Conservation (phyloP, 2,797 vertebrate species). For the Austrolebias charrua region DNA sequence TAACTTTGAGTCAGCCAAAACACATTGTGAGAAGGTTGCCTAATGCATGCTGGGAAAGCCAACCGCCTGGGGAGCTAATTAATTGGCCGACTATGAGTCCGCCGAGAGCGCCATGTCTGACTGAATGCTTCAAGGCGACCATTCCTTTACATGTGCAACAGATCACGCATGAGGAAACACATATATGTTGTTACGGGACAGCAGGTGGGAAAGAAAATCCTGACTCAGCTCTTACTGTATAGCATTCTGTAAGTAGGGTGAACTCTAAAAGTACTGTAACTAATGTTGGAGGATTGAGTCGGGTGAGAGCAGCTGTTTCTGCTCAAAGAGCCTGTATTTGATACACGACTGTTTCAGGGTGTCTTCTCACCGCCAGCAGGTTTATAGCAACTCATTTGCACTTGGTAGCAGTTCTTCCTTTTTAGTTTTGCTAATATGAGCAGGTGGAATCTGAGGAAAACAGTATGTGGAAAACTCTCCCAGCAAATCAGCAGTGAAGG, state of each 20-base stretch:
- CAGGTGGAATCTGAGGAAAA: constrained; percentile 20
- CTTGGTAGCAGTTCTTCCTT: constrained; percentile 8
- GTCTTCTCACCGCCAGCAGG: constrained; percentile 21
- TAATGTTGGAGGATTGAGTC: constrained; percentile 16
- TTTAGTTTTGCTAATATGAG: constrained; percentile 28
- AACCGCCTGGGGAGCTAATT: constrained; percentile 64
- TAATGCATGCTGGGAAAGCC: constrained; percentile 70
- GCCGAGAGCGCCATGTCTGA: constrained; percentile 47
- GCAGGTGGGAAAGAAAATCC: constrained; percentile 45
- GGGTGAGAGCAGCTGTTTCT: constrained; percentile 36
- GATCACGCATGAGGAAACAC: constrained; percentile 29
- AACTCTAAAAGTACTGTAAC: constrained; percentile 14
- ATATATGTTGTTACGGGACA: constrained; percentile 7
- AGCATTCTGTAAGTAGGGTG: neutral
- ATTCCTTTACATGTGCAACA: constrained; percentile 39
- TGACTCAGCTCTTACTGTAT: constrained; percentile 39
- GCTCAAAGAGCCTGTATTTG: constrained; percentile 26
- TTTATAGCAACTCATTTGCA: constrained; percentile 36
- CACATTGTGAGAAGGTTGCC: constrained; percentile 59
- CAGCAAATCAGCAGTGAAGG: neutral
- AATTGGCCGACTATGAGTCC: constrained; percentile 64
- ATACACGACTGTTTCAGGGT: constrained; percentile 21
- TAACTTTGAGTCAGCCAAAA: constrained; percentile 50
- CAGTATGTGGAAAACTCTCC: neutral
- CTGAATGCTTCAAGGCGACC: constrained; percentile 39